A percentile compares a stretch with the other conserved stretches of the same genome.
Evolutionary conservation across 2,888 invertebrate genomes (phyloP).

Genomic region (Euplexia lucipara): DNA sequence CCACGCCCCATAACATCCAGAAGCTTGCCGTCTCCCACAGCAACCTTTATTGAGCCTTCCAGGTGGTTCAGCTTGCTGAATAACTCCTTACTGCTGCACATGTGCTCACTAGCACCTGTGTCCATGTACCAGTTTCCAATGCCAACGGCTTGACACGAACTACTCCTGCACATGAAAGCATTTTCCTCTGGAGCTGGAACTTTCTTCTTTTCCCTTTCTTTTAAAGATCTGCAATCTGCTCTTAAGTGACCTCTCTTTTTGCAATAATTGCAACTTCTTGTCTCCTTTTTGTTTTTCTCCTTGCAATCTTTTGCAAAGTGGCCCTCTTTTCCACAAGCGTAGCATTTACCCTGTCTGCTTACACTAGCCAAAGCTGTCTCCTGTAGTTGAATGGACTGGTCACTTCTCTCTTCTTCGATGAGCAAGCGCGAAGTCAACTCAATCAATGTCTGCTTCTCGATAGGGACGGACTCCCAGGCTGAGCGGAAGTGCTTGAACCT

Average conservation of each 20-base stretch:
- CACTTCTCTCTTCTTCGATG: conserved; percentile 5
- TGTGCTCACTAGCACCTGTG: conserved; percentile 5
- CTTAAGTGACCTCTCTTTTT: conserved; percentile 3
- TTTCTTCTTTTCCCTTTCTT: not conserved
- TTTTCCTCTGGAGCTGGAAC: no score
- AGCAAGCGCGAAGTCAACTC: not conserved
- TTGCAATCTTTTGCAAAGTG: not conserved
- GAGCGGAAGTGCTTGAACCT: no score
- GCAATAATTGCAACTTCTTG: conserved; percentile 2
- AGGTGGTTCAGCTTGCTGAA: not conserved
- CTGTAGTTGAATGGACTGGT: not conserved
- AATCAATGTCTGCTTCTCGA: no score
- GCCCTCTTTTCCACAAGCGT: conserved; percentile 6
- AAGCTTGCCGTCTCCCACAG: no score
- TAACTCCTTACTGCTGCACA: not conserved
- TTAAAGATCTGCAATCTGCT: conserved; percentile 4
- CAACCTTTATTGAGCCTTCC: no score
- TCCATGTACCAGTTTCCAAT: no score
- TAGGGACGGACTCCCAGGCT: no score
- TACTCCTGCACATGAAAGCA: no score
- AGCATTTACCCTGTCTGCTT: not conserved
- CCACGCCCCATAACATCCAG: no score
- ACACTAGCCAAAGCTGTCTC: no score
- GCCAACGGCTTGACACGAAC: no score
- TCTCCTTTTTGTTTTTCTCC: not conserved